These are phyloP conservation scores for Argopecten irradians DNA, from an alignment of 1,140 invertebrate species.

Conservation along the genomic window DNA sequence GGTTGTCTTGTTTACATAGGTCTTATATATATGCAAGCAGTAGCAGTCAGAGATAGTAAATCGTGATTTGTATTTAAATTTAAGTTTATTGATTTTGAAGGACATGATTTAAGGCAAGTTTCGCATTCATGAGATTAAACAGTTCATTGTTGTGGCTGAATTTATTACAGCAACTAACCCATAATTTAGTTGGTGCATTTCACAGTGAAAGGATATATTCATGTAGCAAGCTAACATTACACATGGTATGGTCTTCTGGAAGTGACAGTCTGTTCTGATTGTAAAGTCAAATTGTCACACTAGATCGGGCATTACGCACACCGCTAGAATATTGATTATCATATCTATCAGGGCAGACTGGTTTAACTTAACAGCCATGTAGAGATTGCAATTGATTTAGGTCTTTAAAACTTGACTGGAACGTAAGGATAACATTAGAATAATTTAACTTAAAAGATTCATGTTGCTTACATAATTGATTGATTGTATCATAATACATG, in stretches of 20 bases:
- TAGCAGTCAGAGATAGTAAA: neutral
- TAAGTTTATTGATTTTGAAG: neutral
- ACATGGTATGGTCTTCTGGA: neutral
- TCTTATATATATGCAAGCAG: no score
- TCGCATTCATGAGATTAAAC: neutral
- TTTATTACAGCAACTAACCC: no score
- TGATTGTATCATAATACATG: no score
- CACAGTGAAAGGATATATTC: neutral
- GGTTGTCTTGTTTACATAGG: no score
- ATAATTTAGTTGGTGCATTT: neutral
- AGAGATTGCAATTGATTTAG: neutral
- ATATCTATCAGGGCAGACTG: neutral
- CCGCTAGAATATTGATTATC: neutral
- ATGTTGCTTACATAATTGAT: no score
- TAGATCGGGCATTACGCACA: neutral
- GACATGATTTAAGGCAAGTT: neutral
- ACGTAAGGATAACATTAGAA: no score
- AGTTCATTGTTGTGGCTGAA: no score
- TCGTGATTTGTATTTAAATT: neutral
- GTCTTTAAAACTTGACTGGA: neutral
- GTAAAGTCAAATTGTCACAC: neutral
- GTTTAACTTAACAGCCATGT: neutral
- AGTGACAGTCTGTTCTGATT: neutral
- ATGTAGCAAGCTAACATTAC: no score
- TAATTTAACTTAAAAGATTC: no score